phyloP scores from a whole-genome alignment of 1,140 invertebrate genomes.

The Drosophila ironensis region DNA sequence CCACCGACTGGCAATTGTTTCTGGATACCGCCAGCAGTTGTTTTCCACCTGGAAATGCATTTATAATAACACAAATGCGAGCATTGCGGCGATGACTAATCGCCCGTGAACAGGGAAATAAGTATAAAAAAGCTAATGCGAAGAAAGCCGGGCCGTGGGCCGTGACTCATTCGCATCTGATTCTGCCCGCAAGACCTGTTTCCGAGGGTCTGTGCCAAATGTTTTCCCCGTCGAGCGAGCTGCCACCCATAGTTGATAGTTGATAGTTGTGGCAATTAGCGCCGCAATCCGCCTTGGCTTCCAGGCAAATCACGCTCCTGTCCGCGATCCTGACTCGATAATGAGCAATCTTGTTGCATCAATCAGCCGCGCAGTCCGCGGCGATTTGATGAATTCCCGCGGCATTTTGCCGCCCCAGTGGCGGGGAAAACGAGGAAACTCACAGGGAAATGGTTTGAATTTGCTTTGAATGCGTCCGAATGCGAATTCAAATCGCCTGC shows the following conservation, averaged over 20 bases:
- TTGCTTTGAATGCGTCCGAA: conserved; percentile 24
- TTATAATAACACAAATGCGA: not conserved
- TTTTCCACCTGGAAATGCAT: too few relatives aligned
- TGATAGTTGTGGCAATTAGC: too few relatives aligned
- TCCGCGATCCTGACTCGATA: conserved; percentile 22
- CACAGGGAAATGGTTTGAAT: conserved; percentile 7
- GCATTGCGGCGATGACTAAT: conserved; percentile 3
- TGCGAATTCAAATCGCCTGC: conserved; percentile 23
- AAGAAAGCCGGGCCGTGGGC: conserved; percentile 6
- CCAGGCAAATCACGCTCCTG: conserved; percentile 19
- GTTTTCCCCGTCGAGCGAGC: not conserved
- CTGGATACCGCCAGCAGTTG: too few relatives aligned
- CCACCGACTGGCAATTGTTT: too few relatives aligned
- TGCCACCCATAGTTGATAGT: too few relatives aligned
- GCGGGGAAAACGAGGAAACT: conserved; percentile 12
- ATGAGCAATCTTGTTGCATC: conserved; percentile 23
- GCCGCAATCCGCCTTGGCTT: too few relatives aligned
- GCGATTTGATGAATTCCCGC: conserved; percentile 10
- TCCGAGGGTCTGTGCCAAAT: not conserved
- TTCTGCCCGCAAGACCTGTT: not conserved
- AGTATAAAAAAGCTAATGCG: not conserved
- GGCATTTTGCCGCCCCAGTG: conserved; percentile 2
- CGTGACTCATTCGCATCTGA: conserved; percentile 10
- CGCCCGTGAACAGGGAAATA: too few relatives aligned
- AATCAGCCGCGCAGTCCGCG: conserved; percentile 27